Evolutionary conservation across 2,888 invertebrate genomes (phyloP), one percentile per base, ranked within the genome.

Genomic region (Onchidella celtica): DNA sequence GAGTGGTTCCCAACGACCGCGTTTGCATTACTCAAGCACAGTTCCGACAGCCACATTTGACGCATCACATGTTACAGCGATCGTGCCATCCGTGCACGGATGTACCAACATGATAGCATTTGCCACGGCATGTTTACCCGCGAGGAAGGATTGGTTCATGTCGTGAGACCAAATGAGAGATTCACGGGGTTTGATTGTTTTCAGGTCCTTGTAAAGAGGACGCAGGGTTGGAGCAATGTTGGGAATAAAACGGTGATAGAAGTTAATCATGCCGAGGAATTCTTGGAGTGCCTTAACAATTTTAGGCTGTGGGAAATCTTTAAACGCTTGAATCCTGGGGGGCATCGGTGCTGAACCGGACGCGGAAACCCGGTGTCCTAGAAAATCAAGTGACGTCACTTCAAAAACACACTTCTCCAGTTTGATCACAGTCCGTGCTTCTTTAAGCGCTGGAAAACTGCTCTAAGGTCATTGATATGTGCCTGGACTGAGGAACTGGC

Each of bases 361-460:
- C 34, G 32, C 40, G 21, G 74, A 17, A 34, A 74, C 74, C n/a
- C 32, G 74, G 34, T 74, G 74, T 3, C 55, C 74, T 17, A 57
- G 32, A 34, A 74, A 74, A 59, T 74, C 34, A 34, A 74, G 36
- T 34, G 21, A 29, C 14, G 36, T 29, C 34, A 59, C 59, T 32
- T 61, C 74, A n/a, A 59, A 74, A 74, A 36, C 9, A 74, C 74
- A 74, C 59, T 74, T 74, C 74, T 74, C 74, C 1, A 57, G 61
- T 32, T 59, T 57, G 32, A 74, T 61, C 34, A 59, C 59, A 74
- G 74, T 6, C 74, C 74, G n/a, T 29, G 34, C 27, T 59, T 3
- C 9, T n/a, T 6, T n/a, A 59, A 61, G 21, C 74, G 59, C 36
- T 59, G 29, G 29, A 9, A 74, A 34, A 74, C 74, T 14, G 57